phyloP scores from a whole-genome alignment of 2,113 vertebrate species.

The Eulemur rufifrons region DNA sequence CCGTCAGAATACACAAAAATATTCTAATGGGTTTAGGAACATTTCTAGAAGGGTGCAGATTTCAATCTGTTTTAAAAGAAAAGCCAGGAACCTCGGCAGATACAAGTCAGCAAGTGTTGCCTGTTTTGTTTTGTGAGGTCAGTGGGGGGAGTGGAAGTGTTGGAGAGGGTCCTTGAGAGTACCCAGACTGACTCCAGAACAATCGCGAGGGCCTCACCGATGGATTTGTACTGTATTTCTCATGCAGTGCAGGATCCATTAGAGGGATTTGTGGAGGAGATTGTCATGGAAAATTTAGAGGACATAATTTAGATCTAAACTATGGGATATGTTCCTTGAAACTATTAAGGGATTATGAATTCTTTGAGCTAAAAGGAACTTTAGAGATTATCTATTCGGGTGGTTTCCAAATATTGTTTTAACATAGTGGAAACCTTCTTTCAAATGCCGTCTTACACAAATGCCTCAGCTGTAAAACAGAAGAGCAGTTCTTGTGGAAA shows the following conservation, averaged over 20 bases:
- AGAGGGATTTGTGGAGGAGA: not conserved
- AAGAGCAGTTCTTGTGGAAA: not conserved
- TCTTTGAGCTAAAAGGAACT: not conserved
- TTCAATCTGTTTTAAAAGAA: not conserved
- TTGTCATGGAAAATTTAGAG: not conserved
- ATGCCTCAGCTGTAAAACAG: not conserved
- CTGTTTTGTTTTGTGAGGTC: not conserved
- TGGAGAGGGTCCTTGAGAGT: not conserved
- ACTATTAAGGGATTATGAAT: not conserved
- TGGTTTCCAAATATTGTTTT: not conserved
- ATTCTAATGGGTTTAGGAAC: not conserved
- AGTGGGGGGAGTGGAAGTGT: not conserved
- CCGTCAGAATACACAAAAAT: not conserved
- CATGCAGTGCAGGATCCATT: not conserved
- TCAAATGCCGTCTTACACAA: not conserved
- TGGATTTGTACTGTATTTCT: not conserved
- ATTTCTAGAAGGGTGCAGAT: not conserved
- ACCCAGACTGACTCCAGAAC: not conserved
- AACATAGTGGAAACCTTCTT: not conserved
- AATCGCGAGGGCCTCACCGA: not conserved
- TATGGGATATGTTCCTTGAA: not conserved
- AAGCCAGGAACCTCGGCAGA: not conserved
- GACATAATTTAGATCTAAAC: conserved; percentile 5
- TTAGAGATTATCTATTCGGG: not conserved
- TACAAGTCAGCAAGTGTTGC: not conserved